Percentiles rank a stretch among this genome's conserved stretches.
Conservation (phyloP, 2,888 invertebrate species). For the Cryptophagus acutangulus region DNA sequence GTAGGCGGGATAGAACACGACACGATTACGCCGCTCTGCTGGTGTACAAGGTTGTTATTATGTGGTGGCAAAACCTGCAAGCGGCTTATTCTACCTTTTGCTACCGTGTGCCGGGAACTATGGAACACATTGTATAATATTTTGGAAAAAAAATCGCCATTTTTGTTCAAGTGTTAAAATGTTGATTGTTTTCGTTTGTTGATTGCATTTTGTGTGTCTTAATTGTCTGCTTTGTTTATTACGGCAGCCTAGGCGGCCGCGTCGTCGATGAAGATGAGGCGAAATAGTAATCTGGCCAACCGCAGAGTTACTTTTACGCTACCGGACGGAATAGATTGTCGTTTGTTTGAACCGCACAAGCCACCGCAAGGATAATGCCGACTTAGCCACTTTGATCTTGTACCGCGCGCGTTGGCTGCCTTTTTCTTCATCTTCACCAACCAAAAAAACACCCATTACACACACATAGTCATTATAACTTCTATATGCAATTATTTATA, state of each 20-base stretch:
- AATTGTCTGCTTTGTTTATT: slow-evolving; percentile 4
- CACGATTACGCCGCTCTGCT: slow-evolving; percentile 43
- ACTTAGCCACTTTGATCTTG: slow-evolving; percentile 19
- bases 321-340: slow-evolving; percentile 24
- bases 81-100: slow-evolving; percentile 28
- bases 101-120: slow-evolving; percentile 20
- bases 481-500: too few species aligned
- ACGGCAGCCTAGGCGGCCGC: slow-evolving; percentile 1
- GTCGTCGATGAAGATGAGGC: too few species aligned
- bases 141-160: too few species aligned
- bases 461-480: too few species aligned
- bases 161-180: too few species aligned
- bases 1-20: slow-evolving; percentile 46
- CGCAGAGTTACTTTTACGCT: slow-evolving; percentile 21
- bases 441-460: too few species aligned
- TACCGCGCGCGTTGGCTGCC: too few species aligned
- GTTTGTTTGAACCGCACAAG: slow-evolving; percentile 22
- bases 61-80: slow-evolving; percentile 47
- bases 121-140: too few species aligned
- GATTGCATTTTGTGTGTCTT: too few species aligned
- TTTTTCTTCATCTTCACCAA: too few species aligned
- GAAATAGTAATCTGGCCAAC: slow-evolving; percentile 17
- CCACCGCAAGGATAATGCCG: slow-evolving; percentile 14
- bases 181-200: too few species aligned
- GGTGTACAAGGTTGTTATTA: slow-evolving; percentile 44